Evolutionary conservation across 1,140 invertebrate species (phyloP), one percentile per base, ranked within the genome.

Genomic region (Pinna nobilis): DNA sequence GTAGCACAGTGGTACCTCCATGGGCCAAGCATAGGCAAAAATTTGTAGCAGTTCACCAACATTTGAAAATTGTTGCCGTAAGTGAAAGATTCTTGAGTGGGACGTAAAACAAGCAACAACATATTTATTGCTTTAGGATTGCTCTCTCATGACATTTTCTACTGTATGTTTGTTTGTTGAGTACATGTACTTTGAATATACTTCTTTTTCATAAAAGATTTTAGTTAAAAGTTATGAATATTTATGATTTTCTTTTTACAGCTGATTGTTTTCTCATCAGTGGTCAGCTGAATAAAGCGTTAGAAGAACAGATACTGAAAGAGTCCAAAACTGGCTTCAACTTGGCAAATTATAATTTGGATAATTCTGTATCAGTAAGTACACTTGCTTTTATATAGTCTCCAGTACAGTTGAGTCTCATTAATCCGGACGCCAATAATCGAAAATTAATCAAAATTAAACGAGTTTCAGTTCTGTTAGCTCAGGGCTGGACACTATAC

Each of bases 311-410:
- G 50, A 83, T 86, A 20, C 81, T 82, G 75, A 86, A 86, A 65
- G 79, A 84, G 35, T 80, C 79, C 28, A 83, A 81, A 57, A 83
- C 81, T 39, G 83, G 84, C 59, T 84, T 81, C 63, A 84, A 86
- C 69, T 64, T 86, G 66, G 84, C 84, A 20, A 86, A 86, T 60
- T 86, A 84, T 69, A 86, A 84, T 66, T 79, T 86, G 77, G 81
- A 86, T 70, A 79, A 83, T 33, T 81, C 83, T 7, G 69, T 84
- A 15, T 84, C 84, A 57, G 84, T 86, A 76, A 84, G 84, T 84
- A 47, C 6, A 41, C 53, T 51, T 23, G n/a, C n/a, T n/a, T n/a
- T n/a, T n/a, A n/a, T n/a, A n/a, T n/a, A n/a, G n/a, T n/a, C n/a
- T n/a, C n/a, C n/a, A n/a, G n/a, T n/a, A n/a, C n/a, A n/a, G n/a